These are phyloP conservation scores for Neotoxoptera formosana DNA, from an alignment of 1,140 invertebrate species.

Conservation along the genomic window DNA sequence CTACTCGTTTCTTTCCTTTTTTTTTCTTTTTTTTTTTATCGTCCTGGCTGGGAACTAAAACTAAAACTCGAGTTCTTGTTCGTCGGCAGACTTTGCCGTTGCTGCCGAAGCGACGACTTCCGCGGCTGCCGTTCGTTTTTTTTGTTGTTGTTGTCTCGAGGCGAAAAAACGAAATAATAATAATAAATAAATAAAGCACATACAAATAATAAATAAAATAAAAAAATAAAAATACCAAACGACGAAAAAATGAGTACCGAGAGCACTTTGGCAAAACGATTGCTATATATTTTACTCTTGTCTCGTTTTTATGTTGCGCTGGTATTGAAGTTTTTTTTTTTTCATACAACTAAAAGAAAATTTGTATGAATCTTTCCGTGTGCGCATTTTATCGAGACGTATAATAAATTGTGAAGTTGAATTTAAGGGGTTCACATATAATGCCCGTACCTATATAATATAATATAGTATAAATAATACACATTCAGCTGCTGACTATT, in stretches of 20 bases:
- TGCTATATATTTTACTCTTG: constrained; percentile 34
- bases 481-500: neutral
- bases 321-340: constrained; percentile 26
- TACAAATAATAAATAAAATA: constrained; percentile 28
- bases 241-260: constrained; percentile 19
- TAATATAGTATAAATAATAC: neutral
- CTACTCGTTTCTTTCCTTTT: neutral
- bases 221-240: constrained; percentile 18
- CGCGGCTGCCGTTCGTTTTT: neutral
- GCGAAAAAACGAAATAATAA: constrained; percentile 17
- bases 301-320: constrained; percentile 7
- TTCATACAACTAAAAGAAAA: neutral
- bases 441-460: no score
- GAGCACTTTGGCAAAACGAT: constrained; percentile 43
- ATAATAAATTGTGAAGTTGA: neutral
- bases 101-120: neutral
- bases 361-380: neutral
- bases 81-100: neutral
- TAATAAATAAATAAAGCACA: constrained; percentile 26
- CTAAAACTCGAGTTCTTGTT: constrained; percentile 1
- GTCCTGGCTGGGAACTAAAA: neutral
- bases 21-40: neutral
- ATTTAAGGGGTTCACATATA: neutral
- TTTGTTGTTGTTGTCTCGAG: neutral
- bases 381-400: neutral